Base-by-base conservation (phyloP, 2,888 invertebrate species). In the Phyllotreta cruciferae region DNA sequence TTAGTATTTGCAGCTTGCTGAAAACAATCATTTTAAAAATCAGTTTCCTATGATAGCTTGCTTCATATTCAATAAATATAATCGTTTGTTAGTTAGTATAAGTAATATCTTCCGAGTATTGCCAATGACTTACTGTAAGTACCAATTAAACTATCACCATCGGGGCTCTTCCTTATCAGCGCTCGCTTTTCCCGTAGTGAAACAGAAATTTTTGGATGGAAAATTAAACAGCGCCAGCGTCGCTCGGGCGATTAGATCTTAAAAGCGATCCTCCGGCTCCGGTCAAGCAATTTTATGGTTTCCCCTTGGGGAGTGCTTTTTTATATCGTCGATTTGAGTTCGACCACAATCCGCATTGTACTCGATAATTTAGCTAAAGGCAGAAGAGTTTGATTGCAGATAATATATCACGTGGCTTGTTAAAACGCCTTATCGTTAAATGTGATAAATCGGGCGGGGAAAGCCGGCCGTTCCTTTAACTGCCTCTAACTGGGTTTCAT, bases 251-350 rank as follows among this genome's bases (percentile, higher is more conserved):
- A 54, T 54, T 54, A 41, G 54, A 34, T 42, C 54, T 42, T 54
- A 54, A 52, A 54, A 54, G 42, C 11, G 42, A 41, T 41, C 37
- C 54, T 42, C 41, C 42, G 54, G 54, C 41, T 42, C 41, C 42
- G 54, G 54, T 42, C 54, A 54, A 54, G 54, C 54, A 54, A 54
- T 54, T 54, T 54, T 54, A 54, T 42, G 54, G 54, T 54, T 11
- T 41, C 34, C 54, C 54, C 11, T 35, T 41, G 7, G 54, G 54
- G 42, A 24, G 24, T 6, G 37, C 34, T n/a, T 41, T 54, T 42
- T 54, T 53, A 10, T 53, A 8, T 8, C 10, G 41, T n/a, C 52
- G 54, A 54, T 34, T 41, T 54, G 10, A 13, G 54, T 11, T 41
- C 54, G 54, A 34, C 54, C 54, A 41, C 13, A 11, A 11, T 42